phyloP scores from a whole-genome alignment of 2,888 invertebrate species.

The Dyspetes luteomarginatus region DNA sequence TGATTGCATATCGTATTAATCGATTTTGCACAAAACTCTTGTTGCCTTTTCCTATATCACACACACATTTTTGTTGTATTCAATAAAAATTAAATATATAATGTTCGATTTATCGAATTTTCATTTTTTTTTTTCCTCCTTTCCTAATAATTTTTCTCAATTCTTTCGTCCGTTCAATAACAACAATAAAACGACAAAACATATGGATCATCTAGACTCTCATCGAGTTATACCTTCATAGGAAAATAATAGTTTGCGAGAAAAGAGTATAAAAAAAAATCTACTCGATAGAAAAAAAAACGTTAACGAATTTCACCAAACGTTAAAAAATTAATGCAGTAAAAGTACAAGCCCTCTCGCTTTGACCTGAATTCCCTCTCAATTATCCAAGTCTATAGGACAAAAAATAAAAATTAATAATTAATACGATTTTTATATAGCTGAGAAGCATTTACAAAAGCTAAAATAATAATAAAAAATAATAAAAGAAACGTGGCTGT shows the following conservation, averaged over 20 bases:
- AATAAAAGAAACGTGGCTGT: too few species aligned
- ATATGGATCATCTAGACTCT: too few species aligned
- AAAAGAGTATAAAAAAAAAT: too few species aligned
- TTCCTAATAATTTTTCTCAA: too few species aligned
- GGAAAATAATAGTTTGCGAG: too few species aligned
- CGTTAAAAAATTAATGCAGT: conserved; percentile 29
- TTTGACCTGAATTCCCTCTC: conserved; percentile 53
- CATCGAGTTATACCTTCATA: too few species aligned
- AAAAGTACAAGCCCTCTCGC: conserved; percentile 30
- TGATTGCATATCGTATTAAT: background rate
- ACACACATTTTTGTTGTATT: conserved; percentile 1
- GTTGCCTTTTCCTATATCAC: background rate
- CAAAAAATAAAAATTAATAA: conserved; percentile 12
- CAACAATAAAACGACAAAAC: too few species aligned
- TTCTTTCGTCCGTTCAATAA: too few species aligned
- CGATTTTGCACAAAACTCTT: too few species aligned
- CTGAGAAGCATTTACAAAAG: too few species aligned
- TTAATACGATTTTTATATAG: too few species aligned
- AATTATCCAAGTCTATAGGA: conserved; percentile 27
- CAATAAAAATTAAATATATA: conserved; percentile 20
- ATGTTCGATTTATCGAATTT: background rate
- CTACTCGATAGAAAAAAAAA: background rate
- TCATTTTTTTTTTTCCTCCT: background rate
- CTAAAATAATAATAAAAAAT: too few species aligned
- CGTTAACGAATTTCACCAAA: background rate